Percentiles rank a stretch among this genome's conserved stretches.
Conservation (phyloP, 2,888 invertebrate genomes). For the Gari tellinella region DNA sequence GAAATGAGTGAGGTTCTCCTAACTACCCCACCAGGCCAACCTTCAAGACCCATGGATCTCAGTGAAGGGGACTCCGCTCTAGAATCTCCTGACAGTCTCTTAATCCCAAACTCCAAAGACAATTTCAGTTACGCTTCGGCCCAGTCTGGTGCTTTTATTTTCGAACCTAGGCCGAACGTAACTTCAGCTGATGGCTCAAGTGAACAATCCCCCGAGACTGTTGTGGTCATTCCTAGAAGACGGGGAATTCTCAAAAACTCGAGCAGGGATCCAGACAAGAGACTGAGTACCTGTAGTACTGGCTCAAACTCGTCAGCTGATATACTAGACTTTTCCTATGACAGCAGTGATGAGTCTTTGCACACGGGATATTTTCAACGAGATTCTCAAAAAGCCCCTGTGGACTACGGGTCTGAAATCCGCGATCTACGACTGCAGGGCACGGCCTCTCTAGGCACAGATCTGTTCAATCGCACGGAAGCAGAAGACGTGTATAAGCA, state of each 20-base stretch:
- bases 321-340: constrained; percentile 82
- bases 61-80: constrained; percentile 56
- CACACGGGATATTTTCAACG: constrained; percentile 30
- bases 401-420: constrained; percentile 29
- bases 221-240: constrained; percentile 65
- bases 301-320: constrained; percentile 83
- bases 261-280: constrained; percentile 71
- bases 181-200: constrained; percentile 1
- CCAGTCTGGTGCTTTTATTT: constrained; percentile 41
- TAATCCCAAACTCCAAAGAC: constrained; percentile 17
- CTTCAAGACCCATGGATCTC: constrained; percentile 51
- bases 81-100: constrained; percentile 45
- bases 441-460: constrained; percentile 23
- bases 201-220: constrained; percentile 8
- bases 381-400: constrained; percentile 15
- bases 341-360: constrained; percentile 74
- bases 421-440: constrained; percentile 34
- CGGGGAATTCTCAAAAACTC: constrained; percentile 77
- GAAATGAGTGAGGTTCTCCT: constrained; percentile 62
- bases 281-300: constrained; percentile 79
- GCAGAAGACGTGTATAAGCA: constrained; percentile 64
- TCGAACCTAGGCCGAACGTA: constrained; percentile 6
- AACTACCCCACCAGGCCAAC: constrained; percentile 39
- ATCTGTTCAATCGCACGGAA: constrained; percentile 58
- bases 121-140: constrained; percentile 10